Conservation (phyloP, 2,113 vertebrate genomes). For the Hemichromis elongatus region DNA sequence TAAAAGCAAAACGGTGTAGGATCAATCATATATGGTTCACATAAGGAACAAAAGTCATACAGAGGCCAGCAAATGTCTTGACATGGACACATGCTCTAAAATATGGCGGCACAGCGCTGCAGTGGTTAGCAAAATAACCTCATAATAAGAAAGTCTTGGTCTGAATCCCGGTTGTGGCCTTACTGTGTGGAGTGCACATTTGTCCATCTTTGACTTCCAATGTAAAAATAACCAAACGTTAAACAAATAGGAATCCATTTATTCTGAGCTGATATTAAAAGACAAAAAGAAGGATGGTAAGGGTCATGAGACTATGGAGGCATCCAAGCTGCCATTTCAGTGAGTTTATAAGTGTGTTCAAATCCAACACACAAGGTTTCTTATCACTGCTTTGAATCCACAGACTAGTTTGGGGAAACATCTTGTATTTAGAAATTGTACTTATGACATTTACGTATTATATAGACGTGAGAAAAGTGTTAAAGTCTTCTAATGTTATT, state of each 20-base stretch:
- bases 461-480: background rate
- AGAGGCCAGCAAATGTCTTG: background rate
- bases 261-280: background rate
- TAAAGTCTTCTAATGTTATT: background rate
- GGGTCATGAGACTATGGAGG: background rate
- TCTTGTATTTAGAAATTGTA: background rate
- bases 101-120: background rate
- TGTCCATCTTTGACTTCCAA: background rate
- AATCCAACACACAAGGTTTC: background rate
- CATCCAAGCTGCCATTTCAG: background rate
- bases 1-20: background rate
- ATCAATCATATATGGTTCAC: background rate
- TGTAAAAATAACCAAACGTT: background rate
- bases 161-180: background rate
- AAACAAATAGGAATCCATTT: background rate
- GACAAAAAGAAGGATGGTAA: background rate
- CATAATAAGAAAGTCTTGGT: background rate
- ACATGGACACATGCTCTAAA: background rate
- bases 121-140: background rate
- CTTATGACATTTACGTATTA: background rate
- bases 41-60: background rate
- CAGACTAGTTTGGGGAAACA: background rate
- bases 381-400: background rate
- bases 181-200: background rate
- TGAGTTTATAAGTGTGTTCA: background rate